These are phyloP conservation scores for Trigoniulus corallinus DNA, from an alignment of 1,140 invertebrate genomes.

Conservation along the genomic window DNA sequence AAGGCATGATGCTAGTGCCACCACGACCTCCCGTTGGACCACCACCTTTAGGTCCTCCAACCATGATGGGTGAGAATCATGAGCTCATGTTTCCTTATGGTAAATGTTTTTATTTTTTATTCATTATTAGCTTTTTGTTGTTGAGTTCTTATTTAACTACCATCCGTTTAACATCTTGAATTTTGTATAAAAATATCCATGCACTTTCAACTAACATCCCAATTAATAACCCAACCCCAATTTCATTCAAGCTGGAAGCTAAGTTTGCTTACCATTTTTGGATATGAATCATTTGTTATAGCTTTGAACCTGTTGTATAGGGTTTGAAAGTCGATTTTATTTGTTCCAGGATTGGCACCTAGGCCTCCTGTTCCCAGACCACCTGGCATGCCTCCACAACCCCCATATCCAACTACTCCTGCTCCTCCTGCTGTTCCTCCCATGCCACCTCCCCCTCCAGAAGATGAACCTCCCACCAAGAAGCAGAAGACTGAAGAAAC, in stretches of 20 bases:
- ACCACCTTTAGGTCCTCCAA: conserved; percentile 36
- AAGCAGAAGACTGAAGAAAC: conserved; percentile 81
- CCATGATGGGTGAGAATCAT: conserved; percentile 36
- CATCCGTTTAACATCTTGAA: no score
- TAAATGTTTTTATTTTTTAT: conserved; percentile 3
- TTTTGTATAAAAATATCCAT: no score
- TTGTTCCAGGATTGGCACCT: no score
- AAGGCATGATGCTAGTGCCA: conserved; percentile 22
- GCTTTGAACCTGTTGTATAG: no score
- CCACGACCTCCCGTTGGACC: conserved; percentile 30
- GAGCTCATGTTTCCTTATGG: background rate
- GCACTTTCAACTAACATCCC: no score
- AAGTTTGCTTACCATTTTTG: no score
- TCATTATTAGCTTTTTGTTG: background rate
- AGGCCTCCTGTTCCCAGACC: conserved; percentile 21
- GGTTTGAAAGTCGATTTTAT: no score
- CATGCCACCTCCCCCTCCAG: conserved; percentile 1
- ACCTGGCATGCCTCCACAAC: conserved; percentile 15
- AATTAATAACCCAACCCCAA: no score
- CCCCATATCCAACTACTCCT: conserved; percentile 16
- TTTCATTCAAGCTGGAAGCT: no score
- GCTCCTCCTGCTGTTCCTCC: conserved; percentile 12
- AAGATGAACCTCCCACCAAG: conserved; percentile 75
- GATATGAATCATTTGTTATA: no score
- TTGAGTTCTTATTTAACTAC: no score